phyloP scores from a whole-genome alignment of 2,113 vertebrate genomes.

The Ptyas mucosa region DNA sequence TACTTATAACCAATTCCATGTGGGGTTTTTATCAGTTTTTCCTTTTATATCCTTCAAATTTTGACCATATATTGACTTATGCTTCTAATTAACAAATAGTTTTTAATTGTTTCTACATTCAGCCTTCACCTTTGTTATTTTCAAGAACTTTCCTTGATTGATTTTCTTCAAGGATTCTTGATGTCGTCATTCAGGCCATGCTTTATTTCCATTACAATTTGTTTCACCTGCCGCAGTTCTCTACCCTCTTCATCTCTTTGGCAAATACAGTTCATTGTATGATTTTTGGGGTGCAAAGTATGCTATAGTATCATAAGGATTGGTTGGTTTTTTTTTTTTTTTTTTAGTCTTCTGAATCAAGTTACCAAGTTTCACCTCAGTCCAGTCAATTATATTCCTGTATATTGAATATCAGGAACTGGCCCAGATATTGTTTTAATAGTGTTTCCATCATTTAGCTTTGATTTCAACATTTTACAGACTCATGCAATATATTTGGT shows the following conservation, averaged over 20 bases:
- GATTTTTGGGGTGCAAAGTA: background rate
- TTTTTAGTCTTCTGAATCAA: background rate
- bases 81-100: background rate
- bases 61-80: background rate
- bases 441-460: background rate
- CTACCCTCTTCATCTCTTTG: background rate
- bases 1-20: background rate
- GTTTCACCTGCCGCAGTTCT: background rate
- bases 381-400: background rate
- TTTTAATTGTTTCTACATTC: background rate
- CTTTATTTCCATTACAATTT: background rate
- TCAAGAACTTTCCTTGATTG: background rate
- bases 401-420: background rate
- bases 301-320: background rate
- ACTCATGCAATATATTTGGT: background rate
- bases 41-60: background rate
- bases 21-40: background rate
- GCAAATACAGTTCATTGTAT: background rate
- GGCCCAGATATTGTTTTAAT: background rate
- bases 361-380: background rate
- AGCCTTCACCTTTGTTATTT: background rate
- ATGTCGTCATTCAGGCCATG: background rate
- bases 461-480: background rate
- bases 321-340: background rate
- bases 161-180: background rate